Evolutionary conservation across 2,797 vertebrate species (phyloP).

Genomic region (Delichon dasypus): DNA sequence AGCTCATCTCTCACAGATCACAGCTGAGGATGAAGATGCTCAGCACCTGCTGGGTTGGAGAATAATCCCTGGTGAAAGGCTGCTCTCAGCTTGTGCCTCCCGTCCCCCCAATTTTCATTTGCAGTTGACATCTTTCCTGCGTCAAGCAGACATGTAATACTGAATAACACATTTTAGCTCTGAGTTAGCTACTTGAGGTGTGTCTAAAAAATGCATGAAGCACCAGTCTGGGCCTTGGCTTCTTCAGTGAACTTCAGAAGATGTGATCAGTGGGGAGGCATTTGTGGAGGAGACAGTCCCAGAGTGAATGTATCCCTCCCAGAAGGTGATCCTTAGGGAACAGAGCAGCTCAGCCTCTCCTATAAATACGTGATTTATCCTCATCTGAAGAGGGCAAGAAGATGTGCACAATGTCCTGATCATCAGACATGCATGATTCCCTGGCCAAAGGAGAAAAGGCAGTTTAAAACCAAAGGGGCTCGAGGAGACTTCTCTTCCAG

Average conservation of each 20-base stretch:
- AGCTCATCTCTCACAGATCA: neutral
- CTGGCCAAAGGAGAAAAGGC: neutral
- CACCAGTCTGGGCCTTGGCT: neutral
- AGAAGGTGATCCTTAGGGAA: neutral
- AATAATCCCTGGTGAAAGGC: neutral
- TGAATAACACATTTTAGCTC: slow-evolving; percentile 3
- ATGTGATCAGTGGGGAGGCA: neutral
- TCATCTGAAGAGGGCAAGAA: neutral
- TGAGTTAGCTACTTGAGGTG: slow-evolving; percentile 24
- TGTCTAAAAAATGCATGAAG: slow-evolving; percentile 40
- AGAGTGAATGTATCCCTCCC: neutral
- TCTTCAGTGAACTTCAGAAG: neutral
- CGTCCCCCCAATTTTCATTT: neutral
- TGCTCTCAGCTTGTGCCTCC: neutral
- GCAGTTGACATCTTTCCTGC: slow-evolving; percentile 34
- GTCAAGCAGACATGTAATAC: neutral
- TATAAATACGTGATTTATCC: neutral
- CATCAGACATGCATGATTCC: neutral
- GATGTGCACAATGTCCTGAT: neutral
- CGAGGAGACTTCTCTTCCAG: neutral
- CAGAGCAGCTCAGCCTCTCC: neutral
- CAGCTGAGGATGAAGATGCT: neutral
- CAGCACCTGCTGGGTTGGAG: neutral
- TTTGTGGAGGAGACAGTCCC: neutral
- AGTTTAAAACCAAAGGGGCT: neutral